These are phyloP conservation scores for Caenorhabditis angaria DNA, from an alignment of 2,888 invertebrate genomes.

Conservation along the genomic window DNA sequence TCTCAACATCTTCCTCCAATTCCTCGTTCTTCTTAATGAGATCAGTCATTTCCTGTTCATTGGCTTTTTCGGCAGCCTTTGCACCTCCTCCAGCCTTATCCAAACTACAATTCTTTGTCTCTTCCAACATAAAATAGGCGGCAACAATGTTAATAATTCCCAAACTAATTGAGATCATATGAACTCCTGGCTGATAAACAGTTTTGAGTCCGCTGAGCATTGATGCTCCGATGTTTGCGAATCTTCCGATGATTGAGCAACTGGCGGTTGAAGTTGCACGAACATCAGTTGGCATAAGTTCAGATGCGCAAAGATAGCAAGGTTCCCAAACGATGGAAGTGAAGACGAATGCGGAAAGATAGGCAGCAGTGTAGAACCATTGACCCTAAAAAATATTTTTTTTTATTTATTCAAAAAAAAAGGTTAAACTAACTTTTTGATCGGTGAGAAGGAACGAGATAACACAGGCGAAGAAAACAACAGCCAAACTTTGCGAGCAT, in stretches of 20 bases:
- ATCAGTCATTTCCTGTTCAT: conserved; percentile 39
- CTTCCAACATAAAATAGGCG: conserved; percentile 43
- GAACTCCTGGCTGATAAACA: conserved; percentile 55
- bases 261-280: conserved; percentile 55
- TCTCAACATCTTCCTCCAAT: conserved; percentile 32
- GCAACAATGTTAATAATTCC: conserved; percentile 45
- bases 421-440: no score
- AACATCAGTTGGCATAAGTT: conserved; percentile 57
- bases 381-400: no score
- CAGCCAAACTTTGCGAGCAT: conserved; percentile 43
- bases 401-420: no score
- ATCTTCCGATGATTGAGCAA: conserved; percentile 51
- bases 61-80: conserved; percentile 26
- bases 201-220: conserved; percentile 54
- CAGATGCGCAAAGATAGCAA: conserved; percentile 51
- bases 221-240: conserved; percentile 55
- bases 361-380: conserved; percentile 53
- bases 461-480: conserved; percentile 50
- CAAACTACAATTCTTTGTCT: conserved; percentile 56
- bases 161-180: conserved; percentile 51
- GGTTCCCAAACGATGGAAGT: conserved; percentile 58
- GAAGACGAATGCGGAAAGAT: conserved; percentile 54
- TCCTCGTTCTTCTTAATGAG: conserved; percentile 28
- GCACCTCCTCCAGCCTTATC: conserved; percentile 49
- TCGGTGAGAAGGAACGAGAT: conserved; percentile 44